Percentiles rank a stretch among this genome's conserved stretches.
These are phyloP conservation scores for Ptilorrhoa leucosticta DNA, from an alignment of 2,113 vertebrate genomes.

Conservation along the genomic window DNA sequence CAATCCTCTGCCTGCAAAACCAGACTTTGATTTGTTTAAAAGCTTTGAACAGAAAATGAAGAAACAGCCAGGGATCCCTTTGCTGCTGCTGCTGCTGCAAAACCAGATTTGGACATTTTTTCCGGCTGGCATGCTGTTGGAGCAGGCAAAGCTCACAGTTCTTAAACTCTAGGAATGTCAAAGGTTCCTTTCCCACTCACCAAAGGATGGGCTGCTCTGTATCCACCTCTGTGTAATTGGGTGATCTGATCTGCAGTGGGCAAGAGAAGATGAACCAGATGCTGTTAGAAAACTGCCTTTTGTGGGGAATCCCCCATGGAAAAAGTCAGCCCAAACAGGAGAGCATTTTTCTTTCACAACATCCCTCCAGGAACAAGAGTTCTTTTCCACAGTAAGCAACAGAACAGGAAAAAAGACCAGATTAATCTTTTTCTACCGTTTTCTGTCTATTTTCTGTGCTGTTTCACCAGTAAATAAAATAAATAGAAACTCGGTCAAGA, in stretches of 20 bases:
- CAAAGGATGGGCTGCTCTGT: constrained; percentile 77
- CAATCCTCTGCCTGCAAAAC: not conserved
- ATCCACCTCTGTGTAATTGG: constrained; percentile 81
- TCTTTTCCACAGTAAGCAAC: not conserved
- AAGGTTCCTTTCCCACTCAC: constrained; percentile 71
- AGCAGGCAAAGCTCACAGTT: not conserved
- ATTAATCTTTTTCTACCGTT: not conserved
- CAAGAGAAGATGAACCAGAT: constrained; percentile 14
- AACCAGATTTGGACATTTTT: not conserved
- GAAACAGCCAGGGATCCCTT: not conserved
- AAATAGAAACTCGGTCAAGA: not conserved
- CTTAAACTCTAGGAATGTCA: not conserved
- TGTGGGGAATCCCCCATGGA: not conserved
- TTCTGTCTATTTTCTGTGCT: not conserved
- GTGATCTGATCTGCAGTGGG: constrained; percentile 88
- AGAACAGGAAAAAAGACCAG: not conserved
- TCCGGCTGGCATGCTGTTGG: not conserved
- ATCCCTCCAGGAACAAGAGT: not conserved
- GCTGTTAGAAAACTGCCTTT: not conserved
- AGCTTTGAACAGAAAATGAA: not conserved
- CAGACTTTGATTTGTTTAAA: not conserved
- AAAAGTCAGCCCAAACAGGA: not conserved
- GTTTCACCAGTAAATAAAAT: not conserved
- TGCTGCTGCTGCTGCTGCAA: not conserved
- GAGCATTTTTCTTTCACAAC: not conserved